Evolutionary conservation across 2,888 invertebrate species (phyloP).

Genomic region (Drosophila glabriapex): DNA sequence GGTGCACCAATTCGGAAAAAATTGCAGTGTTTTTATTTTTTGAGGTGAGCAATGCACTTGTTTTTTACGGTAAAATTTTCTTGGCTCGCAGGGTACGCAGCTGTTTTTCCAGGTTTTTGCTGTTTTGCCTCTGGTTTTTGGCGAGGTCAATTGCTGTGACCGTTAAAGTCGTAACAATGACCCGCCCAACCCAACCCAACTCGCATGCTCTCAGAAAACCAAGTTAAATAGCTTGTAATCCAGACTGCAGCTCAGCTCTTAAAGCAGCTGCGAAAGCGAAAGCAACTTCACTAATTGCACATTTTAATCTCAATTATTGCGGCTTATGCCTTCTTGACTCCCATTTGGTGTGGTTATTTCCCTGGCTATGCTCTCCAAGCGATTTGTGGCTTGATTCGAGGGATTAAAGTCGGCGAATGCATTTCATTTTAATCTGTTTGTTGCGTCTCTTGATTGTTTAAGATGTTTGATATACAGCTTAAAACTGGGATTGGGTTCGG

Average conservation of each 20-base stretch:
- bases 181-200: conserved; percentile 3
- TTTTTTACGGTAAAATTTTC: conserved; percentile 29
- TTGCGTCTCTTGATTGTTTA: neutral
- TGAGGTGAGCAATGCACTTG: conserved; percentile 29
- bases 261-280: conserved; percentile 39
- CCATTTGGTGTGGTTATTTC: conserved; percentile 10
- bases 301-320: conserved; percentile 78
- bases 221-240: conserved; percentile 69
- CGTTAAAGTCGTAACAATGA: conserved; percentile 22
- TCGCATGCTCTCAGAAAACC: conserved; percentile 30
- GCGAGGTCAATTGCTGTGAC: conserved; percentile 24
- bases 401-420: conserved; percentile 29
- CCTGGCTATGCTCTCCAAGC: conserved; percentile 6
- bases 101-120: neutral
- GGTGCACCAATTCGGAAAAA: neutral
- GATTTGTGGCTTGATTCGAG: conserved; percentile 10
- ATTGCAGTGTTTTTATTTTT: conserved; percentile 9
- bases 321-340: conserved; percentile 52
- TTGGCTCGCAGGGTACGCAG: conserved; percentile 21
- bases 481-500: neutral
- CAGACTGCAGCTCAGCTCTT: conserved; percentile 27
- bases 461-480: neutral
- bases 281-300: conserved; percentile 66
- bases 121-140: conserved; percentile 14
- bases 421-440: conserved; percentile 26